Base-by-base conservation (phyloP, 1,140 invertebrate species). In the Bombus picipes region DNA sequence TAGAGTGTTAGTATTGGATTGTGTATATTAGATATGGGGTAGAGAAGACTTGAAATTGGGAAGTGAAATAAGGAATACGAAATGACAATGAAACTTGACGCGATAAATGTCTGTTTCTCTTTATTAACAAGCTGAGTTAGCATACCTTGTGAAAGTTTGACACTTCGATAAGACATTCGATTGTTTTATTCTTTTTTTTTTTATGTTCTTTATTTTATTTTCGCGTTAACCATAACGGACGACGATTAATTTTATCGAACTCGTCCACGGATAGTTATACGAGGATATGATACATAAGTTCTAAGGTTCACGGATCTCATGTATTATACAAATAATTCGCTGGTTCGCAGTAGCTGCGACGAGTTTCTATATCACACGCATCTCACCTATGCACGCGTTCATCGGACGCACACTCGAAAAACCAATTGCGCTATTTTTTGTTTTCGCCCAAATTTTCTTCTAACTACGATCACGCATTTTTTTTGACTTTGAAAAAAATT, bases 91-190 rank as follows among this genome's bases (percentile, higher is more conserved):
- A 34, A 43, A 37, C 18, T 59, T 25, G 22, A 59, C 28, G 9
- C 28, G 28, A 53, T 78, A 78, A 78, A 83, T 83, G 74, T 70
- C 43, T 78, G 74, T 78, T 53, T 37, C 39, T 78, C 82, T 83
- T 83, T 83, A 83, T 83, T 83, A 83, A 78, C 82, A 83, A 78
- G 82, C 82, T 83, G 82, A 78, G n/a, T 70, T 83, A 83, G 75
- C 74, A 83, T 83, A 83, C 37, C 65, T 34, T 41, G 43, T 78
- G 82, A 78, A 83, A 70, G 74, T 83, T 78, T 59, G 82, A 83
- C 82, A 78, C 47, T 83, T 83, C 47, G 74, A 77, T 70, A 70
- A 68, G 82, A 83, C 74, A 70, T 83, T 83, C 74, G 82, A 78
- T 83, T 43, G 65, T 43, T 70, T 78, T 83, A 57, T 70, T 78